These are phyloP conservation scores for Ianthella basta DNA, from an alignment of 37 sponge, comb jelly and placozoan genomes.

Conservation along the genomic window DNA sequence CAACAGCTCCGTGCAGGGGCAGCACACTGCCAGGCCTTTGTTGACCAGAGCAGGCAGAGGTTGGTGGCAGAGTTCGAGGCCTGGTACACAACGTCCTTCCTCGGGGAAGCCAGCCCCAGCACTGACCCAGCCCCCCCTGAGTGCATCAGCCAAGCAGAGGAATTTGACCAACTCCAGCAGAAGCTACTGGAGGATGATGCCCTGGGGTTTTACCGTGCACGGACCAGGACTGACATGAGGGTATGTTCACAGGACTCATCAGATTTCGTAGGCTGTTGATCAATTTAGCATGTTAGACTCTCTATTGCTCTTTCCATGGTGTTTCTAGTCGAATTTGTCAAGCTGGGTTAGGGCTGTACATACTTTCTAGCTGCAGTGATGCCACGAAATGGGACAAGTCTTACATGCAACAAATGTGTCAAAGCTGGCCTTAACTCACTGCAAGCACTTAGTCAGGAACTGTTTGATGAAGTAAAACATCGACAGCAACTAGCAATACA, in stretches of 20 bases:
- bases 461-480: no score
- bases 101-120: conserved; percentile 31
- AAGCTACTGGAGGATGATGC: conserved; percentile 58
- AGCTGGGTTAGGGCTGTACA: no score
- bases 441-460: no score
- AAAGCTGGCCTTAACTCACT: no score
- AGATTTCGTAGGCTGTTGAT: no score
- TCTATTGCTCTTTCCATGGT: no score
- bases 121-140: background rate
- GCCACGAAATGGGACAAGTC: no score
- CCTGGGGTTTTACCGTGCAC: conserved; percentile 9
- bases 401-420: no score
- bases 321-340: no score
- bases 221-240: conserved; percentile 12
- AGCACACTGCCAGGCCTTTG: conserved; percentile 78
- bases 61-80: conserved; percentile 87
- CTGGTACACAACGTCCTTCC: conserved; percentile 81
- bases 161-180: conserved; percentile 66
- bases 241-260: background rate
- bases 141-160: conserved; percentile 27
- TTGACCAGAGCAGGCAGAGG: conserved; percentile 77
- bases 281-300: no score
- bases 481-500: no score
- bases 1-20: conserved; percentile 60
- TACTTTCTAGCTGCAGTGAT: no score